Base-by-base conservation (phyloP, 1,140 invertebrate species). In the Drosophila ironensis region DNA sequence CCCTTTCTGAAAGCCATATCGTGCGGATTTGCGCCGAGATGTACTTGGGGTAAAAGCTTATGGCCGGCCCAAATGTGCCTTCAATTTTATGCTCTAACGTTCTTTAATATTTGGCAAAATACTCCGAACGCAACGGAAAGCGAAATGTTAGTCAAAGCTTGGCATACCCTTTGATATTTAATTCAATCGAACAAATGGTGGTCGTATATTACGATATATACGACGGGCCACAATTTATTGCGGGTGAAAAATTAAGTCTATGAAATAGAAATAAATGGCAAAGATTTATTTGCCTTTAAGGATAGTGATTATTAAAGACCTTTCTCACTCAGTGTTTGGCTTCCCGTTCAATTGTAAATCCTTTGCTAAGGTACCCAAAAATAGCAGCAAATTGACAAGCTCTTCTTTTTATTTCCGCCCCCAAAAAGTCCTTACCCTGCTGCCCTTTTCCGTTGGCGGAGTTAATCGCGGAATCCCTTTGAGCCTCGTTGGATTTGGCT, bases 91-190 rank as follows among this genome's bases (percentile, higher is more conserved):
- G 69, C 33, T 38, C 28, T 53, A 59, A 64, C 64, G 54, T 51
- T 59, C 45, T 59, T 42, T 66, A 67, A 73, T 57, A 74, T 71
- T 72, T 60, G 53, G 41, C 52, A 52, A 64, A 76, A 82, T 42
- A 41, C 24, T 17, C 11, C 22, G 16, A 42, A 6, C 50, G 20
- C n/a, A 51, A 45, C 25, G 11, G 14, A 47, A 40, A 24, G 4
- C 14, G 1, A 14, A 40, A 6, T 17, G 41, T 25, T 68, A 30
- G 8, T 3, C n/a, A 22, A 22, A 27, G 8, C 2, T 14, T 35
- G 1, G 8, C 1, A 30, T 63, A 46, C 19, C n/a, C 14, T 63
- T 8, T 27, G 2, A 17, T 12, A 16, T 22, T 3, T 4, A 19
- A 35, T n/a, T n/a, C 3, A 5, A 14, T n/a, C 6, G 2, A 35